Percentiles rank a stretch among this genome's conserved stretches.
These are phyloP conservation scores for Toxostoma redivivum DNA, from an alignment of 2,113 vertebrate species.

Conservation along the genomic window DNA sequence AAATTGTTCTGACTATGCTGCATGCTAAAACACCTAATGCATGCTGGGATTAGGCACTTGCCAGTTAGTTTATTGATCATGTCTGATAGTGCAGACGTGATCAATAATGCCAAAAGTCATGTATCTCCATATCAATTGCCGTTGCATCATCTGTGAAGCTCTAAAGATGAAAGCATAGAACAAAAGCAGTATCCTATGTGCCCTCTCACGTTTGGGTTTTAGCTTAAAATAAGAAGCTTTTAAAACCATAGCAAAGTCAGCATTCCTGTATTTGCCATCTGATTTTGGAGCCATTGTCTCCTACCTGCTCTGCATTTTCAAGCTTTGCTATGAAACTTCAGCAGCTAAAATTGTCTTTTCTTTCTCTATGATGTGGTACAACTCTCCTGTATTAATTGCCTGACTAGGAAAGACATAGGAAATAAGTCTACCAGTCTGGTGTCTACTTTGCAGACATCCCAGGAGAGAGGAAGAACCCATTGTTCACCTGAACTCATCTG, in stretches of 20 bases:
- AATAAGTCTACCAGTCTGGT: not conserved
- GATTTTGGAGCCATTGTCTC: not conserved
- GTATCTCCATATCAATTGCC: not conserved
- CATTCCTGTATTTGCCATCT: not conserved
- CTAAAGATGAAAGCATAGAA: not conserved
- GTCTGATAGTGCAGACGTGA: not conserved
- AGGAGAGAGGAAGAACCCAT: not conserved
- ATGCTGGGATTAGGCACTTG: not conserved
- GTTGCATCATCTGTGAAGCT: not conserved
- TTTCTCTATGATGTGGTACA: not conserved
- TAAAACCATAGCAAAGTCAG: not conserved
- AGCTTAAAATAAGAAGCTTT: not conserved
- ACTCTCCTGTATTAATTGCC: not conserved
- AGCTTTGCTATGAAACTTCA: not conserved
- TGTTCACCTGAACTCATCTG: not conserved
- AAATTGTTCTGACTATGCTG: not conserved
- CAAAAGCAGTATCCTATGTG: not conserved
- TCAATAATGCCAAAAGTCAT: not conserved
- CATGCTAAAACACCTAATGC: not conserved
- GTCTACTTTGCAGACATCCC: not conserved
- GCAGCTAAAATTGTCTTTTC: not conserved
- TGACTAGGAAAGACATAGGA: not conserved
- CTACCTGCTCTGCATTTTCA: not conserved
- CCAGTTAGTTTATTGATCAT: not conserved
- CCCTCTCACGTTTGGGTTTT: not conserved